Base-by-base conservation (phyloP, 1,140 invertebrate species). In the Cephus cinctus region DNA sequence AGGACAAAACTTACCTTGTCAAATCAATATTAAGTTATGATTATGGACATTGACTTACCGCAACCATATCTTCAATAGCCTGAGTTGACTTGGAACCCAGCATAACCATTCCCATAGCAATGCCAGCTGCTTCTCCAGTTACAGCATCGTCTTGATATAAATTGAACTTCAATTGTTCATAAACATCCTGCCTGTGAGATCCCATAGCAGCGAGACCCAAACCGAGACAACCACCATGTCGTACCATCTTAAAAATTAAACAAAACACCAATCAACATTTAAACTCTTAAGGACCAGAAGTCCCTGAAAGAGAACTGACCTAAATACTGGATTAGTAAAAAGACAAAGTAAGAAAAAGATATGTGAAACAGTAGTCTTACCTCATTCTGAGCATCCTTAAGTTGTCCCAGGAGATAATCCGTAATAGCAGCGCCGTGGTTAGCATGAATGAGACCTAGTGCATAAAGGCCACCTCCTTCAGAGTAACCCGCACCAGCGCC, bases 91-190 rank as follows among this genome's bases (percentile, higher is more conserved):
- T 91, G 0, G 95, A 96, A 2, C 96, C 97, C 48, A 98, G 76
- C 96, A 98, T 98, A 0, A 98, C 94, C 82, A 99, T 87, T 35
- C 98, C 96, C 94, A 99, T 98, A 3, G 93, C 91, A 35, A 98
- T 89, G 47, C 94, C 96, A 50, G 97, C 96, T 16, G 96, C 96
- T 80, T 99, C 98, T 19, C 94, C 96, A 27, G 94, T 96, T 0
- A 98, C 93, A 4, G 98, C 98, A 78, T 99, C 97, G 77, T 99
- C 96, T 81, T 98, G 94, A 69, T 96, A 98, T 21, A 99, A 79
- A 74, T 96, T 97, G 64, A 94, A 94, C 69, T 98, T 98, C 0
- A 99, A 78, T 69, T 97, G 92, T 67, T 96, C 94, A 67, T 98
- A 98, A 12, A 98, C 87, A 69, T 97, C 93, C 59, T 89, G 85